Evolutionary conservation across 2,797 vertebrate species (phyloP).

Genomic region (Limosa lapponica): DNA sequence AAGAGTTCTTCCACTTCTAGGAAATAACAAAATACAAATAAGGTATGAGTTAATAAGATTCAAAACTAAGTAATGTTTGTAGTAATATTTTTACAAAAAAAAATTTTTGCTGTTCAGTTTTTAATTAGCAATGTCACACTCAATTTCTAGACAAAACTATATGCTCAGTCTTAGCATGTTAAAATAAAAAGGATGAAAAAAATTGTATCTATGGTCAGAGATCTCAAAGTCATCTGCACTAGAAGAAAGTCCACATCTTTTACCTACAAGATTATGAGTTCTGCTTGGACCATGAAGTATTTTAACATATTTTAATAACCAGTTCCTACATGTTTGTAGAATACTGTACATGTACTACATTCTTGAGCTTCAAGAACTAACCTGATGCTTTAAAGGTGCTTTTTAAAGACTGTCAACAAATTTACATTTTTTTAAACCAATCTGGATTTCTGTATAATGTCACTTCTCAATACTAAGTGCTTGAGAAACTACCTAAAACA

Average conservation of each 20-base stretch:
- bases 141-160: not conserved
- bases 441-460: not conserved
- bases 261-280: not conserved
- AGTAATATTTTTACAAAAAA: not conserved
- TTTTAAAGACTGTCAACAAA: not conserved
- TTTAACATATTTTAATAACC: not conserved
- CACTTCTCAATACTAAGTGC: not conserved
- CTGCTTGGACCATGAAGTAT: not conserved
- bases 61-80: not conserved
- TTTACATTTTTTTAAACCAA: not conserved
- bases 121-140: not conserved
- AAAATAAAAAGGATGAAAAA: not conserved
- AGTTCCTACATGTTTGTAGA: not conserved
- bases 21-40: slow-evolving; percentile 61
- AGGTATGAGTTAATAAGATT: not conserved
- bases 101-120: not conserved
- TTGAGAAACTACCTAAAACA: not conserved
- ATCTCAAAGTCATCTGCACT: not conserved
- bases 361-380: not conserved
- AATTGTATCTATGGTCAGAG: not conserved
- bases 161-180: not conserved
- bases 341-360: not conserved
- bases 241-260: not conserved
- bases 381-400: not conserved
- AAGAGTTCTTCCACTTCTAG: slow-evolving; percentile 95